Evolutionary conservation across 2,113 vertebrate species (phyloP), one percentile per base, ranked within the genome.

Genomic region (Tyto alba): DNA sequence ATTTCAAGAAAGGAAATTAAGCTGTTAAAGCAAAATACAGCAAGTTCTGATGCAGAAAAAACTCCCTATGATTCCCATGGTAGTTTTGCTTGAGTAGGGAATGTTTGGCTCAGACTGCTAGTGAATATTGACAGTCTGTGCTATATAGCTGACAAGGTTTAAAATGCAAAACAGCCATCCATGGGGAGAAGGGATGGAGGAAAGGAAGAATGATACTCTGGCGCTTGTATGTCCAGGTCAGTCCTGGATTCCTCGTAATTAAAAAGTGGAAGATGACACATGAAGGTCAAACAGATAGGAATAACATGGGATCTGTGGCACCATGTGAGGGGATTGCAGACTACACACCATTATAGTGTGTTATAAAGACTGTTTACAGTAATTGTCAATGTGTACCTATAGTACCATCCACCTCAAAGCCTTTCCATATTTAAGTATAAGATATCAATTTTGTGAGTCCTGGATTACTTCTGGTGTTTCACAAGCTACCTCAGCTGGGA

Each of bases 1-100:
- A 96, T 94, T 95, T 90, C 53, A 57, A 47, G 55, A 84, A 69
- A 92, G 79, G 67, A 95, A 95, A 95, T 96, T 80, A 90, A 96
- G 41, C 63, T 83, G 71, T 62, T 73, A 74, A 89, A 96, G 68
- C 57, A 88, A 88, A 83, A 83, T 43, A 36, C 41, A 80, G n/a
- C 41, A 85, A 57, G 29, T 12, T 69, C 22, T 85, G 71, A 69
- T 1, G 18, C 60, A 82, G 75, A 95, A 95, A 92, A 90, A 45
- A 26, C 38, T 93, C 53, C 26, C 32, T 73, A 4, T 57, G 26
- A 91, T 69, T 19, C 62, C 55, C 6, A 7, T 10, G 26, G 29
- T 73, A 12, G 40, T 78, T 89, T 82, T 85, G 25, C 36, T 66
- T 43, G 26, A 84, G 48, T 10, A 71, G 9, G 12, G 20, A 88